These are phyloP conservation scores for Dolomedes plantarius DNA, from an alignment of 2,888 invertebrate genomes.

Conservation along the genomic window DNA sequence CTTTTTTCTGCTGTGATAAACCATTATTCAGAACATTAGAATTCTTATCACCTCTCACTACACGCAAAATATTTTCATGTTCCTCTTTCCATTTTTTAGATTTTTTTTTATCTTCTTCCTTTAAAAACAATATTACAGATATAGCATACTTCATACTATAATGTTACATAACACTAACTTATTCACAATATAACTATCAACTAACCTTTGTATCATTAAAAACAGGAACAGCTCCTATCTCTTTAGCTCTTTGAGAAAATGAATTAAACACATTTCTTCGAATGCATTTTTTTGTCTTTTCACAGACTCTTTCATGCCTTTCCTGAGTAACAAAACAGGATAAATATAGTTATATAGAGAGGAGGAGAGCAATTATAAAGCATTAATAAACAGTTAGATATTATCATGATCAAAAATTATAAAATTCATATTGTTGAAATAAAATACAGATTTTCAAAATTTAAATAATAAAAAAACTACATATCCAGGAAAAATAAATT, in stretches of 20 bases:
- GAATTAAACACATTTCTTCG: conserved; percentile 51
- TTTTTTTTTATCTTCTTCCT: conserved; percentile 19
- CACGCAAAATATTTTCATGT: conserved; percentile 16
- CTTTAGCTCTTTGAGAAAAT: conserved; percentile 50
- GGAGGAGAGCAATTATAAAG: no score
- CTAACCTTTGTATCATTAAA: conserved; percentile 25
- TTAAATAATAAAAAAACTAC: no score
- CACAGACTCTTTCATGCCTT: conserved; percentile 47
- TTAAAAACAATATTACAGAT: background rate
- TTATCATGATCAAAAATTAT: no score
- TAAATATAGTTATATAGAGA: no score
- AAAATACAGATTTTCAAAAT: no score
- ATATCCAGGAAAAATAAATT: no score
- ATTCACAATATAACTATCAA: background rate
- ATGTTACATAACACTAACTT: background rate
- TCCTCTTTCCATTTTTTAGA: conserved; percentile 30
- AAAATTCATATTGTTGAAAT: no score
- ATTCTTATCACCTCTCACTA: background rate
- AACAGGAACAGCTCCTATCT: conserved; percentile 17
- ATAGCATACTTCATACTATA: background rate
- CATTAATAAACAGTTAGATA: no score
- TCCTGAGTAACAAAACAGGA: no score
- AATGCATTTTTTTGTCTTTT: conserved; percentile 36
- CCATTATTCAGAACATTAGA: conserved; percentile 41
- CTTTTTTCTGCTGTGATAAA: conserved; percentile 11